These are phyloP conservation scores for Ciona savignyi DNA, from an alignment of 23 tunicate genomes.

Conservation along the genomic window DNA sequence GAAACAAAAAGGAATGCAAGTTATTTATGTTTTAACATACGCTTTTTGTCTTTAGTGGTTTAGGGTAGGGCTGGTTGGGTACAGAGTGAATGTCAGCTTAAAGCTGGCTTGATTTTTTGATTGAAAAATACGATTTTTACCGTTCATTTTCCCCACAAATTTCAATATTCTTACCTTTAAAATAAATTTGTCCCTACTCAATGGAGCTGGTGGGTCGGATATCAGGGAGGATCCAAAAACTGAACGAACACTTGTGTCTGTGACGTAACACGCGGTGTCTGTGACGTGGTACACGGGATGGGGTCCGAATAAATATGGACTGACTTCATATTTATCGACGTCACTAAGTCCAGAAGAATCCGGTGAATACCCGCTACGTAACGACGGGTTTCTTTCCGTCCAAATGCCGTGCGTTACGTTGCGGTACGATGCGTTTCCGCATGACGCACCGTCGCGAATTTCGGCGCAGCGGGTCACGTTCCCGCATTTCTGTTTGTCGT, in stretches of 20 bases:
- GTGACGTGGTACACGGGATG: background rate
- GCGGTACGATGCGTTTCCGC: background rate
- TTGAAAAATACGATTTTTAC: too few relatives aligned
- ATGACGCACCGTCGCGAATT: background rate
- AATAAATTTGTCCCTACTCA: background rate
- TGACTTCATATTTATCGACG: slow-evolving; percentile 6
- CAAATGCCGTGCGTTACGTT: background rate
- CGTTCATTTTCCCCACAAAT: too few relatives aligned
- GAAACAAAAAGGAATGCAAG: too few relatives aligned
- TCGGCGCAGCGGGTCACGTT: background rate
- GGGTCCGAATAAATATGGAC: background rate
- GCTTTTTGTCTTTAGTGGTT: too few relatives aligned
- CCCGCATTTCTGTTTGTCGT: too few relatives aligned
- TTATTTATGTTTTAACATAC: too few relatives aligned
- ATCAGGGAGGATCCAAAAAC: slow-evolving; percentile 10
- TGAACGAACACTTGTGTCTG: slow-evolving; percentile 24
- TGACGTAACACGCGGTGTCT: background rate
- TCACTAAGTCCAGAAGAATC: slow-evolving; percentile 27
- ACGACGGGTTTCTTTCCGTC: slow-evolving; percentile 3
- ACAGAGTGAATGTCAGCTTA: too few relatives aligned
- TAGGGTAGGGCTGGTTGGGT: too few relatives aligned
- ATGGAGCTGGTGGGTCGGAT: background rate
- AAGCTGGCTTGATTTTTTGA: too few relatives aligned
- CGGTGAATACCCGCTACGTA: slow-evolving; percentile 39
- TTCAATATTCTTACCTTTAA: slow-evolving; percentile 6